Evolutionary conservation across 2,113 vertebrate genomes (phyloP).

Genomic region (Pholis gunnellus): DNA sequence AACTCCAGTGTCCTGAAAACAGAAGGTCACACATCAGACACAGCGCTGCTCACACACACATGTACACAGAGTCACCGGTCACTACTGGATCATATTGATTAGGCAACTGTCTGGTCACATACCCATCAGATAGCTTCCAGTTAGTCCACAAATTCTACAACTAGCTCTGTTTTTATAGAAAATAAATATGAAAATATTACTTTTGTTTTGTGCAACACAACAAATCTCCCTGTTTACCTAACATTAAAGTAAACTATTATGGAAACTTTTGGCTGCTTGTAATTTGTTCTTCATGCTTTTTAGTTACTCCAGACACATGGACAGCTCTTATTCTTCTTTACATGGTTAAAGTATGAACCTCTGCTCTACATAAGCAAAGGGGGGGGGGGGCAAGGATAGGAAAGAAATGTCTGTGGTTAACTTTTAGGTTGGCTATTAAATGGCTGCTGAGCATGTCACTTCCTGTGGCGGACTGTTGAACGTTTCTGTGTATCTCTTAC

Average conservation of each 20-base stretch:
- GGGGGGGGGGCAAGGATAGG: background rate
- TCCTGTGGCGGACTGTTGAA: background rate
- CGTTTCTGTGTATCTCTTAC: background rate
- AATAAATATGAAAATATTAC: no score
- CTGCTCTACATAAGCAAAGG: background rate
- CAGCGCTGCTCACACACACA: background rate
- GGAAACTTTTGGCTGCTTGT: background rate
- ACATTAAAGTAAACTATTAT: background rate
- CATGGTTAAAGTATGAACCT: background rate
- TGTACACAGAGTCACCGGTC: background rate
- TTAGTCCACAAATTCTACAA: background rate
- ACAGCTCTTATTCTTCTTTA: background rate
- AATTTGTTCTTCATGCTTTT: background rate
- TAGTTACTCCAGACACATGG: no score
- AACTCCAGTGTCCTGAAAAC: conserved; percentile 94
- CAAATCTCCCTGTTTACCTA: background rate
- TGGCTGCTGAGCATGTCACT: conserved; percentile 9
- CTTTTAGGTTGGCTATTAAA: background rate
- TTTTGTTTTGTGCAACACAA: background rate
- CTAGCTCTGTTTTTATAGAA: background rate
- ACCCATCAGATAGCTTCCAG: background rate
- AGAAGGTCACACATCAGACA: conserved; percentile 27
- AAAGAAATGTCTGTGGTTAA: background rate
- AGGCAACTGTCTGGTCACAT: conserved; percentile 20
- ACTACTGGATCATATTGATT: conserved; percentile 26